Base-by-base conservation (phyloP, 2,113 vertebrate species). In the Lepisosteus osseus region DNA sequence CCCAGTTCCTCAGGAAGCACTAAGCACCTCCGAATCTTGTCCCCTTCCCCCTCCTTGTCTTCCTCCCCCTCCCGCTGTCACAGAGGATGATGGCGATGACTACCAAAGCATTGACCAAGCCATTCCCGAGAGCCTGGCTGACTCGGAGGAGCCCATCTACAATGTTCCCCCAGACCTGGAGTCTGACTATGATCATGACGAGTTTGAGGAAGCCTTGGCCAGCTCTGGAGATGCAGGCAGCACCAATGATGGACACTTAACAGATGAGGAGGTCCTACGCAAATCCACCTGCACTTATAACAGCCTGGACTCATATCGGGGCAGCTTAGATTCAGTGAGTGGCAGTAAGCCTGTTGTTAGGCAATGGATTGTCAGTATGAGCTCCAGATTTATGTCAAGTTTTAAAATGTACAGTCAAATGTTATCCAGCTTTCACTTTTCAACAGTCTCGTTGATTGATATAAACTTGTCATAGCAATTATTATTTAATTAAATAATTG, bases 101-200 rank as follows among this genome's bases (percentile, higher is more conserved):
- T 81, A 79, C 59, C 69, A 85, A 70, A 86, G 81, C 6, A 79
- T 93, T 79, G 89, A 87, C 72, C 86, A 89, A 55, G 78, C 88
- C 45, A 84, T 90, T 68, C 90, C 84, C 13, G 89, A 91, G 55
- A 89, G 83, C 0, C 81, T 92, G 55, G 84, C 78, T 41, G 94
- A 94, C 8, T 75, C 83, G 0, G 93, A 93, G 81, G 94, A 95
- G 65, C 90, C 87, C 0, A 90, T 94, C 79, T 96, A 95, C 84
- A 91, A 89, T 84, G 84, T 92, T 14, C 93, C 94, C 0, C 89
- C 72, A 0, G 95, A 96, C 72, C 91, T 93, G 1, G 95, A 96
- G 76, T 96, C 95, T 0, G 95, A 96, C 72, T 96, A 96, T 0
- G 95, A 96, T 76, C 93, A 96, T 62, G 95, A 96, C 72, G 95